Evolutionary conservation across 2,113 vertebrate genomes (phyloP), one percentile per base, ranked within the genome.

Genomic region (Pholis gunnellus): DNA sequence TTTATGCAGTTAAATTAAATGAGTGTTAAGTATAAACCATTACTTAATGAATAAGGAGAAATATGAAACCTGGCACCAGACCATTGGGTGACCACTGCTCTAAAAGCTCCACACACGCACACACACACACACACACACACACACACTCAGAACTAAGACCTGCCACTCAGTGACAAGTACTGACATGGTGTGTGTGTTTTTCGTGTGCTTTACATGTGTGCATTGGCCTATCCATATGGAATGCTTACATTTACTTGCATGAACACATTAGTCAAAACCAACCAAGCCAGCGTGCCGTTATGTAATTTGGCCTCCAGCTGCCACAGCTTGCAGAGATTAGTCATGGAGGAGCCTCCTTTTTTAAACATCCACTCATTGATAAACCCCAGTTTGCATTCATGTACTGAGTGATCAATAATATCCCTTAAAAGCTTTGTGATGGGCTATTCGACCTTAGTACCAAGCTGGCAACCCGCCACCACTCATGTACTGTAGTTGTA

Each of bases 401-500:
- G n/a, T 57, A 66, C 15, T 66, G 68, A 48, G 8, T 11, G 25
- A 76, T 74, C 78, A 57, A 54, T 78, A 60, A 78, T 75, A 67
- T 73, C 42, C n/a, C 44, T 54, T 20, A 38, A 72, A 77, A 72
- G 74, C 54, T 82, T 52, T 48, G 34, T 77, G 17, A 76, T 20
- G 38, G 48, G 59, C 57, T 10, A 34, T 81, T 65, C 59, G 72
- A 74, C 69, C 48, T 2, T 61, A 52, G 52, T 38, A 56, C 38
- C 56, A 75, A 50, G 38, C 71, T 86, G 85, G 80, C 67, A 73
- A 67, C 31, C 61, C 0, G 56, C 73, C 69, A 71, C 56, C 15
- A 67, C 38, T 40, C 67, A 54, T 78, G 61, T 73, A 71, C 68
- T 77, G 72, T 79, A 34, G 66, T 85, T 78, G 70, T 61, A 50